Evolutionary conservation across 2,888 invertebrate species (phyloP).

Genomic region (Megastigmus dorsalis): DNA sequence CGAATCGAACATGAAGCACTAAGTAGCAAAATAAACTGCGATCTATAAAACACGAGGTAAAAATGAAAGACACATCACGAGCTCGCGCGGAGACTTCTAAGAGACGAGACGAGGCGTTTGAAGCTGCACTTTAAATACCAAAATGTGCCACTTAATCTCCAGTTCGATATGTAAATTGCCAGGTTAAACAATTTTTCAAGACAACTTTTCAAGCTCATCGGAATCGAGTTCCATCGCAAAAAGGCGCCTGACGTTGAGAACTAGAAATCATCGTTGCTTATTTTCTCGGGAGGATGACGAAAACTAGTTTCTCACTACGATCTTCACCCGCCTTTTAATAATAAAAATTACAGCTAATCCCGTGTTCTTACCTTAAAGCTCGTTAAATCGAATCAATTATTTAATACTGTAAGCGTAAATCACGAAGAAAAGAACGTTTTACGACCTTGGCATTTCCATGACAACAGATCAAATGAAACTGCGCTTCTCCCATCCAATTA

Average conservation of each 20-base stretch:
- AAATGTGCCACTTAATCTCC: neutral
- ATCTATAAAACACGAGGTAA: too few species aligned
- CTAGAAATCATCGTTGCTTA: neutral
- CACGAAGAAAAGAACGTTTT: neutral
- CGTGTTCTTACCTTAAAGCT: too few species aligned
- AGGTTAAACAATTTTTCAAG: slow-evolving; percentile 14
- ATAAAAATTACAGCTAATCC: too few species aligned
- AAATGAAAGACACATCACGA: too few species aligned
- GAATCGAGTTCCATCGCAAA: neutral
- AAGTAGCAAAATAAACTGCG: too few species aligned
- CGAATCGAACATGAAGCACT: too few species aligned
- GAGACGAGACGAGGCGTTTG: too few species aligned
- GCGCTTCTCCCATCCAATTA: too few species aligned
- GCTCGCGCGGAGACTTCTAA: too few species aligned
- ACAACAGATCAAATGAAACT: neutral
- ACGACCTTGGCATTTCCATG: neutral
- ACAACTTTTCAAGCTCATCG: slow-evolving; percentile 7
- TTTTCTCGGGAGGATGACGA: neutral
- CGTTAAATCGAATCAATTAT: neutral
- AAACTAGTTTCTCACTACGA: slow-evolving; percentile 17
- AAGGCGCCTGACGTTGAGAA: slow-evolving; percentile 5
- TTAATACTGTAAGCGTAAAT: neutral
- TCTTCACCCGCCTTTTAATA: too few species aligned
- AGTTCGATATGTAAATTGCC: slow-evolving; percentile 13
- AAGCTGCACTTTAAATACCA: too few species aligned